phyloP scores from a whole-genome alignment of 2,113 vertebrate species.

The Sterrhoptilus dennistouni region DNA sequence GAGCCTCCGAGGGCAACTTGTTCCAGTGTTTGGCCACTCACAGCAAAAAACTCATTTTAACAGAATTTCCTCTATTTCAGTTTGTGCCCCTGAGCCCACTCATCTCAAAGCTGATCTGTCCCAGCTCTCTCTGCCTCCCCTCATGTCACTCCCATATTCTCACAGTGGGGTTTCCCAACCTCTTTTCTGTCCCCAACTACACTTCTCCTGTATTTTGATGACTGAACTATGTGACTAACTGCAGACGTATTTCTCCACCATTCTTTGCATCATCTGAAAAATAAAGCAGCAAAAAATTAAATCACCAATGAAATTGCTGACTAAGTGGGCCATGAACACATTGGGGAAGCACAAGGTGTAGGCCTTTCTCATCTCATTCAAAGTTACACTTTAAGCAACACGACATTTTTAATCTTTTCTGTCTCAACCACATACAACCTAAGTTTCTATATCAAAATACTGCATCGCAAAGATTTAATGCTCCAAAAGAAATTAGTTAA shows the following conservation, averaged over 20 bases:
- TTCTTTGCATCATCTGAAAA: neutral
- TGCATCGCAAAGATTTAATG: neutral
- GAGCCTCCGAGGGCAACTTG: neutral
- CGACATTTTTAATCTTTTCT: neutral
- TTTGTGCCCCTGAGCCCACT: neutral
- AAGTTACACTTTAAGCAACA: neutral
- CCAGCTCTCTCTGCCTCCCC: neutral
- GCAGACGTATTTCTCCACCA: neutral
- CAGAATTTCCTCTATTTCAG: neutral
- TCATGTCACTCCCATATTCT: rapidly evolving
- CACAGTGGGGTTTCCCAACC: neutral
- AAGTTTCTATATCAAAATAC: neutral
- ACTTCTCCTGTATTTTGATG: neutral
- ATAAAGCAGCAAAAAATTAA: neutral
- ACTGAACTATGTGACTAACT: neutral
- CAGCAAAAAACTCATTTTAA: neutral
- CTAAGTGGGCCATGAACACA: neutral
- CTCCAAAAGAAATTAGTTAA: neutral
- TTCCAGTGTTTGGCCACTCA: neutral
- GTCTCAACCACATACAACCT: neutral
- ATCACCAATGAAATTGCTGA: neutral
- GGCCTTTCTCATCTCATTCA: neutral
- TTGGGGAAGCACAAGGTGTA: neutral
- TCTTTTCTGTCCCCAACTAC: neutral
- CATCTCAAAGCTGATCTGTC: neutral